phyloP scores from a whole-genome alignment of 2,797 vertebrate genomes.

The Dromococcyx pavoninus region DNA sequence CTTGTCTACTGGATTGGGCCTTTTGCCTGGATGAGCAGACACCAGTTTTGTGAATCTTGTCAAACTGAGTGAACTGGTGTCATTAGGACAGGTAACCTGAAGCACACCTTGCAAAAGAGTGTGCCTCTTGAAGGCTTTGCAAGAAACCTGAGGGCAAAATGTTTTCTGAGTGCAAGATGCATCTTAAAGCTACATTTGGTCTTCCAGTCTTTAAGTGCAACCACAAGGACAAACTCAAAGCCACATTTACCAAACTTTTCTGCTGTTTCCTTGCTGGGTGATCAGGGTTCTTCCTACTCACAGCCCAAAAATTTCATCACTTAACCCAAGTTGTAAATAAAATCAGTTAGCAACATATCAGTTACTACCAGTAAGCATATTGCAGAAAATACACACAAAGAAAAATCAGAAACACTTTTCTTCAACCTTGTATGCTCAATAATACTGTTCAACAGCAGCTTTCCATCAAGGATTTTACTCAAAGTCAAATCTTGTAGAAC shows the following conservation, averaged over 20 bases:
- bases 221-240: background rate
- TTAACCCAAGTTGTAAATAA: background rate
- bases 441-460: background rate
- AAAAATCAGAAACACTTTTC: background rate
- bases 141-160: background rate
- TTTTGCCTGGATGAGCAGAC: background rate
- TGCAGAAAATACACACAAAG: background rate
- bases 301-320: background rate
- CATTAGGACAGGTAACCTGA: background rate
- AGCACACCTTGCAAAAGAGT: background rate
- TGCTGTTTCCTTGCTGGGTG: background rate
- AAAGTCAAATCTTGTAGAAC: background rate
- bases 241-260: background rate
- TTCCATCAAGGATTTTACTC: background rate
- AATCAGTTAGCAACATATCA: background rate
- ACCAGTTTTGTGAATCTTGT: background rate
- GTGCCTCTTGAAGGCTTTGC: background rate
- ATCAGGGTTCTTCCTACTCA: background rate
- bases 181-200: background rate
- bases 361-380: background rate
- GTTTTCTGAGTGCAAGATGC: background rate
- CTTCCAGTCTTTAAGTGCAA: background rate
- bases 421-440: background rate
- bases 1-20: background rate
- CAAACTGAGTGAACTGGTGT: background rate